Evolutionary conservation across 2,113 vertebrate genomes (phyloP), one percentile per base, ranked within the genome.

Genomic region (Cololabis saira): DNA sequence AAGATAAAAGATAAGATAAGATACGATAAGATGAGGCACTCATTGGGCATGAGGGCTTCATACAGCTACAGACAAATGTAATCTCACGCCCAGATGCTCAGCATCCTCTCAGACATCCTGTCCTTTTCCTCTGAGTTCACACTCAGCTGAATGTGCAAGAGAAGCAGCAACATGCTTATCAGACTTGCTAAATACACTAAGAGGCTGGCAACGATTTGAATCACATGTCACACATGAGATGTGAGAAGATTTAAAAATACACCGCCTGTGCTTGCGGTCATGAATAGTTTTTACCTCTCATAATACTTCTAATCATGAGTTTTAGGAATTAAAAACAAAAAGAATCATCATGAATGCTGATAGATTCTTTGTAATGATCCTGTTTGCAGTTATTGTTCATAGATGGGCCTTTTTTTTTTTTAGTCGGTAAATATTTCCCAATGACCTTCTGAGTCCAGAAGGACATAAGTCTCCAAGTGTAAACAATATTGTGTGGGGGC

Each of bases 91-190:
- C 78, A 67, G 40, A 84, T 62, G 66, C 61, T 59, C 8, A 57
- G 73, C 61, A 70, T 81, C 83, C 81, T 82, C 85, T 85, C 80
- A 78, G 65, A 82, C 65, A 71, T 76, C 80, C 66, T 59, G 70
- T 87, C 71, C 83, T 87, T 80, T 76, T 33, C 71, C 82, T 85
- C 74, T 55, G 48, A 45, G 64, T 50, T 71, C 52, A 37, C 47
- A 66, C 76, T 74, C 67, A 48, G 66, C 74, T 60, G 63, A 86
- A 82, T 67, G 78, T 17, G 40, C 63, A 58, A 67, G 61, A 74
- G 56, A 74, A 37, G 15, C 67, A 42, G 52, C 68, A 69, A 57
- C 53, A 40, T 10, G 61, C 70, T 81, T 57, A 67, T 42, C 74
- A 67, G 62, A 85, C 75, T 79, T 63, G 63, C 61, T 79, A 81